phyloP scores from a whole-genome alignment of 2,113 vertebrate genomes.

The Tyrannus savana region DNA sequence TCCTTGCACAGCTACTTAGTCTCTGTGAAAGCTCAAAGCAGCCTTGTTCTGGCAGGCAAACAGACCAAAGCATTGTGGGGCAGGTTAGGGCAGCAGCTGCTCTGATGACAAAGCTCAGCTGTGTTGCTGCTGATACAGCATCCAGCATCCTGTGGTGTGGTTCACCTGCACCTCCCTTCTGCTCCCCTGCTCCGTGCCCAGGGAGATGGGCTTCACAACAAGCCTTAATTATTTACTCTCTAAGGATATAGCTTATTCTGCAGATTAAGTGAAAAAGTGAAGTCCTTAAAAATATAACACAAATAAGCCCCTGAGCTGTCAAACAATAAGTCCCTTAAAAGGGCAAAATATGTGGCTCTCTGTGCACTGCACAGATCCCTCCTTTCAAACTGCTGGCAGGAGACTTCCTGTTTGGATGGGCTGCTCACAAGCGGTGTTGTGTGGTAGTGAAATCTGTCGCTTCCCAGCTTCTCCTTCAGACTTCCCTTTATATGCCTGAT shows the following conservation, averaged over 20 bases:
- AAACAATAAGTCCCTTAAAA: conserved; percentile 68
- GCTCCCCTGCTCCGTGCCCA: background rate
- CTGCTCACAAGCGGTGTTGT: conserved; percentile 12
- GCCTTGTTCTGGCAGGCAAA: conserved; percentile 43
- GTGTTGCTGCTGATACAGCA: conserved; percentile 41
- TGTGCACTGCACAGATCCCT: conserved; percentile 31
- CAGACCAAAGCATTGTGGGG: background rate
- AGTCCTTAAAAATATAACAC: conserved; percentile 43
- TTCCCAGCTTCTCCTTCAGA: background rate
- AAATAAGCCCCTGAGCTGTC: conserved; percentile 49
- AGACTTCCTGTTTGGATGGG: conserved; percentile 63
- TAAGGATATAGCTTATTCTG: conserved; percentile 33
- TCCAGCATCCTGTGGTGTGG: background rate
- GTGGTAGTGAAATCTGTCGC: conserved; percentile 12
- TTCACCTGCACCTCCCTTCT: conserved; percentile 47
- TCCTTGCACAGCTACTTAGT: background rate
- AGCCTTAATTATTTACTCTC: conserved; percentile 36
- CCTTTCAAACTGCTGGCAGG: conserved; percentile 55
- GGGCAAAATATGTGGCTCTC: conserved; percentile 52
- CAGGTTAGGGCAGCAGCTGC: conserved; percentile 31
- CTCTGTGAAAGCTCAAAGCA: conserved; percentile 26
- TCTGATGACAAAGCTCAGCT: conserved; percentile 37
- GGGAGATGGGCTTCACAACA: background rate
- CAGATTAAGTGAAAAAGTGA: conserved; percentile 50
- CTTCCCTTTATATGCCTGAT: background rate